Evolutionary conservation across 2,113 vertebrate species (phyloP), one percentile per base, ranked within the genome.

Genomic region (Mugil cephalus): DNA sequence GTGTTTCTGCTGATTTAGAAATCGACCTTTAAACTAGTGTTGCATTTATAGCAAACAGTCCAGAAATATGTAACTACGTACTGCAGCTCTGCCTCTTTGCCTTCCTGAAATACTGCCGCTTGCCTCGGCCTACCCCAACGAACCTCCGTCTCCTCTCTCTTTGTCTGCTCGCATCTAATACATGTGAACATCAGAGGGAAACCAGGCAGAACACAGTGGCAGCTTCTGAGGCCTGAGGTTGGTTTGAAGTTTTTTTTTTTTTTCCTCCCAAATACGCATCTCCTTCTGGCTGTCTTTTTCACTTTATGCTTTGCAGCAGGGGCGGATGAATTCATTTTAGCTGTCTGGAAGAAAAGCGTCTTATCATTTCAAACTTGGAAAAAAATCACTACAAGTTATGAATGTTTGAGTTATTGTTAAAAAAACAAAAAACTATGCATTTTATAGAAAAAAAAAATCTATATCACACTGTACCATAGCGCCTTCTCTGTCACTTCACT

Each of bases 161-260:
- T 51, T 39, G 34, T 47, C 65, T 46, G 43, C 72, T 35, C 17
- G 15, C 30, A 14, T 68, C 55, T 71, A 18, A 69, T 30, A 45
- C 65, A 83, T 67, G 68, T 45, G 39, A 74, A 72, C 72, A 80
- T 77, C 79, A 76, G 73, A 75, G 71, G 40, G 17, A 52, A 53
- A 68, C 15, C 47, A 38, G 39, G 45, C 6, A 8, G 70, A 81
- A 74, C 64, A 81, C 39, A 65, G 36, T 80, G 19, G 48, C 51
- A 70, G 46, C 70, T 65, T 80, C 74, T 74, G 58, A 83, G 30
- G 55, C 50, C 38, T n/a, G 47, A 56, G 69, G 14, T 58, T 42
- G 42, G 62, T 80, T 86, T 82, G 69, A 82, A 73, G 69, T 69
- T 51, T 11, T 17, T 0, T 64, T 34, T 67, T 59, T 45, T 65